Evolutionary conservation across 2,797 vertebrate species (phyloP).

Genomic region (Sebastes trivittatus): DNA sequence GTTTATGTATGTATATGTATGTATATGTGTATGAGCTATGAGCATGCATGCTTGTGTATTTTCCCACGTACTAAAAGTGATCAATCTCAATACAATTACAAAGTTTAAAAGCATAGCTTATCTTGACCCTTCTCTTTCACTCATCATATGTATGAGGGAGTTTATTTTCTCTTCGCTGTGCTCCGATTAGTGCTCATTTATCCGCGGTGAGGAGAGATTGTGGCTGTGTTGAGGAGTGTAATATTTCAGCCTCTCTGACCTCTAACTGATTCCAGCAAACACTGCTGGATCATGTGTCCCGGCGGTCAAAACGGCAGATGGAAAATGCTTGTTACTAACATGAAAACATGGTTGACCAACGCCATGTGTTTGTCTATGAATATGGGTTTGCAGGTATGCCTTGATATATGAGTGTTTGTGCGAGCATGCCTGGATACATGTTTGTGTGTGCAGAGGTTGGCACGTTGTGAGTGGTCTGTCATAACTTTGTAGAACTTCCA

Average conservation of each 20-base stretch:
- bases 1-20: neutral
- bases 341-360: slow-evolving; percentile 12
- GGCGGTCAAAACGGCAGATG: neutral
- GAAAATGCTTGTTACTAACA: slow-evolving; percentile 3
- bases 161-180: slow-evolving; percentile 61
- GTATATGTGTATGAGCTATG: neutral
- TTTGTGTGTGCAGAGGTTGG: neutral
- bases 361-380: slow-evolving; percentile 21
- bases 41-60: slow-evolving; percentile 25
- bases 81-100: slow-evolving; percentile 23
- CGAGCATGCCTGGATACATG: neutral
- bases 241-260: slow-evolving; percentile 44
- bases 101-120: slow-evolving; percentile 26
- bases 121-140: slow-evolving; percentile 44
- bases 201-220: slow-evolving; percentile 13
- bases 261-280: slow-evolving; percentile 15
- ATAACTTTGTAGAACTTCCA: neutral
- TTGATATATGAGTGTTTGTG: slow-evolving; percentile 11
- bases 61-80: slow-evolving; percentile 30
- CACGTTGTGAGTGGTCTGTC: neutral
- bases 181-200: slow-evolving; percentile 38
- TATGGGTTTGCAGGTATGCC: slow-evolving; percentile 5
- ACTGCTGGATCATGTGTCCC: slow-evolving; percentile 10
- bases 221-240: slow-evolving; percentile 1
- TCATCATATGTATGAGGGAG: slow-evolving; percentile 30